Evolutionary conservation across 2,888 invertebrate species (phyloP), one percentile per base, ranked within the genome.

Genomic region (Cepaea hortensis): DNA sequence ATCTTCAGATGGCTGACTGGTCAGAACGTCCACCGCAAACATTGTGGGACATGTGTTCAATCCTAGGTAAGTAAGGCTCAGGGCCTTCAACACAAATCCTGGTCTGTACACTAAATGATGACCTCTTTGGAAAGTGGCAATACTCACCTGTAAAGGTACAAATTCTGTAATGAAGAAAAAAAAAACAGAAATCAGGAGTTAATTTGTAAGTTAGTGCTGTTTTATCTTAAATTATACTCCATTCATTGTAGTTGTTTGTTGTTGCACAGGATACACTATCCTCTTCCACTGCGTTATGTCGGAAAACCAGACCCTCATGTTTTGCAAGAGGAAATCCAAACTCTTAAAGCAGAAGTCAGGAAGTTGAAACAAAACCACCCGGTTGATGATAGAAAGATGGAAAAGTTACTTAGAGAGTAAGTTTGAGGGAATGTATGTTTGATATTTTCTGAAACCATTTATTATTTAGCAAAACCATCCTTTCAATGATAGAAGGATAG

Each of bases 281-380:
- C 94, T 7, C 90, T 94, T 81, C 94, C 94, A 61, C 89, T 94
- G 72, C 93, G 93, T 15, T 94, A 94, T 89, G 91, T 92, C 88
- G 94, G 94, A 4, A 94, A 94, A 87, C 93, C 94, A 72, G 93
- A 94, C 85, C 93, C 94, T 0, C 90, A 91, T 79, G 89, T 90
- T 15, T 89, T 94, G 48, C 93, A 94, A 82, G 93, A 94, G 81
- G 93, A 91, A 15, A 91, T 94, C 15, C 85, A 93, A 61, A 88
- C 92, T 70, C 90, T 94, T 6, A 89, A 92, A 65, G 87, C 89
- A 48, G 94, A 94, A 87, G 90, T 94, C 0, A 93, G 91, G 81
- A 76, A 89, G 55, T 88, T 93, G 3, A 92, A 92, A 89, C 90
- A 77, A 61, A 65, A 50, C 70, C 83, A 84, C 15, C 84, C 83